These are phyloP conservation scores for Takifugu rubripes DNA, from an alignment of 2,797 vertebrate species.

Conservation along the genomic window DNA sequence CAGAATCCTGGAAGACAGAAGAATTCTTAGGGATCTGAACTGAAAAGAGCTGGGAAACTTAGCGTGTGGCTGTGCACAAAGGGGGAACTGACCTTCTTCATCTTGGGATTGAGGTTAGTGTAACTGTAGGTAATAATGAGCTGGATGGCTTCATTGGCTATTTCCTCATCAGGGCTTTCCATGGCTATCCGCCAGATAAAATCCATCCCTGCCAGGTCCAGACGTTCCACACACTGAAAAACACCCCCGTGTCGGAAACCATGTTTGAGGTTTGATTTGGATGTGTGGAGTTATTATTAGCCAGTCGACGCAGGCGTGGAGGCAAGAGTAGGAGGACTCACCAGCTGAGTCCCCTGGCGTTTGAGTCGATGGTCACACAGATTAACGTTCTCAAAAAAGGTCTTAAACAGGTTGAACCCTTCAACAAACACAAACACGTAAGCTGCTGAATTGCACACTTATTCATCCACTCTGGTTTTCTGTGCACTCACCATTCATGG, in stretches of 20 bases:
- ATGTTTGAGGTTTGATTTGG: no score
- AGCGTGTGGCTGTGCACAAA: not conserved
- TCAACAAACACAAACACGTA: constrained; percentile 26
- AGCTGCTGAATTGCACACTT: not conserved
- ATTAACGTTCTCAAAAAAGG: constrained; percentile 99
- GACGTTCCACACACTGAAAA: constrained; percentile 91
- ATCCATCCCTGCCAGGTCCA: constrained; percentile 97
- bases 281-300: no score
- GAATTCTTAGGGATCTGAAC: not conserved
- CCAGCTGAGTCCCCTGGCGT: constrained; percentile 95
- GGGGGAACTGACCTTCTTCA: constrained; percentile 86
- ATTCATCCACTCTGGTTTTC: no score
- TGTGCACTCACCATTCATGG: constrained; percentile 89
- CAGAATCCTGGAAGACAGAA: constrained; percentile 84
- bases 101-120: constrained; percentile 94
- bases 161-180: constrained; percentile 99
- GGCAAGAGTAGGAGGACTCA: constrained; percentile 47
- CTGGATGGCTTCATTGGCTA: constrained; percentile 97
- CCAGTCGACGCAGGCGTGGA: no score
- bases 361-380: constrained; percentile 97
- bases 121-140: constrained; percentile 99
- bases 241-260: not conserved
- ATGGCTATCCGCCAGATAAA: constrained; percentile 99
- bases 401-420: constrained; percentile 99
- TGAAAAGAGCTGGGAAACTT: no score